Percentiles rank a stretch among this genome's conserved stretches.
Conservation (phyloP, 2,113 vertebrate genomes). For the Condylura cristata region DNA sequence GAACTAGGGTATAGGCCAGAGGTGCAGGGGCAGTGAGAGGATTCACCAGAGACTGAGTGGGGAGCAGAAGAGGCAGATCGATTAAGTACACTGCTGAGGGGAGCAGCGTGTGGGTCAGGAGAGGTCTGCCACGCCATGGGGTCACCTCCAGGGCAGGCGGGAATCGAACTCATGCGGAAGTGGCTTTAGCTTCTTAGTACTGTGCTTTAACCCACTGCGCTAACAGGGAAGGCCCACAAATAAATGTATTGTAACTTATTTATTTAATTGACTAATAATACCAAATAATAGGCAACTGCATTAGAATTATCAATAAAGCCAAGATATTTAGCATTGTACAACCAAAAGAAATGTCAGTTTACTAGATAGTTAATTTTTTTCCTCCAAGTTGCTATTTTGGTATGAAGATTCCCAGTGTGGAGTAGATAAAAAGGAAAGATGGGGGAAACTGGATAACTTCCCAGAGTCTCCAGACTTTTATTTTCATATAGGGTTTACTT, state of each 20-base stretch:
- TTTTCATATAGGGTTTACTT: neutral
- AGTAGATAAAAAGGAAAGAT: constrained; percentile 12
- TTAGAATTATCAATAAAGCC: constrained; percentile 32
- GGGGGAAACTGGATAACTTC: neutral
- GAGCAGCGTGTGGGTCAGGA: too few relatives aligned
- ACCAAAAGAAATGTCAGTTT: constrained; percentile 16
- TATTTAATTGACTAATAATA: constrained; percentile 42
- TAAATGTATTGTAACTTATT: constrained; percentile 47
- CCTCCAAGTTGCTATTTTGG: neutral
- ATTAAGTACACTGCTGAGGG: too few relatives aligned
- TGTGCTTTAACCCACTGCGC: too few relatives aligned
- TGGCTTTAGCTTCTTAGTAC: too few relatives aligned
- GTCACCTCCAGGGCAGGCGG: too few relatives aligned
- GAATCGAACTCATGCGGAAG: too few relatives aligned
- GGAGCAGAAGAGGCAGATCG: too few relatives aligned
- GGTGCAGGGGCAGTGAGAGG: too few relatives aligned
- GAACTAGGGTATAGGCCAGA: too few relatives aligned
- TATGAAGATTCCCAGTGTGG: neutral
- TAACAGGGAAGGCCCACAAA: too few relatives aligned
- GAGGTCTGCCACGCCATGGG: too few relatives aligned
- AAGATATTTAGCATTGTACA: constrained; percentile 18
- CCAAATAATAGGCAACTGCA: constrained; percentile 12
- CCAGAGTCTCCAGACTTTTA: neutral
- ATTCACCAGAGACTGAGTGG: too few relatives aligned
- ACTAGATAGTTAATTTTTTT: neutral